A percentile compares a stretch with the other conserved stretches of the same genome.
Evolutionary conservation across 2,113 vertebrate species (phyloP).

Genomic region (Megaceryle maxima): DNA sequence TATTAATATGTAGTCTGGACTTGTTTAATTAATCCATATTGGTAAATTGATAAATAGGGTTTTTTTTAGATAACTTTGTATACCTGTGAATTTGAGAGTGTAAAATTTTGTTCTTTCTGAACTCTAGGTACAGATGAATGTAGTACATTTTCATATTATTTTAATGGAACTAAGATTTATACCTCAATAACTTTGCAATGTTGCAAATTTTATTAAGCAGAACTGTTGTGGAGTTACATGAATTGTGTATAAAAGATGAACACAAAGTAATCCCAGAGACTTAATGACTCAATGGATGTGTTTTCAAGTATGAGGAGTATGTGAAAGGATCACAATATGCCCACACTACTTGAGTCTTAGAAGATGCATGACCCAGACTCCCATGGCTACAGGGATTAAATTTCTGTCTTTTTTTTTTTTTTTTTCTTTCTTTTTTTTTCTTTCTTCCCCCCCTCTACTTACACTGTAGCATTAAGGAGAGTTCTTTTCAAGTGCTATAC

Average conservation of each 20-base stretch:
- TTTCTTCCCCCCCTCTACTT: not conserved
- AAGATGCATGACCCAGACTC: not conserved
- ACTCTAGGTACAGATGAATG: not conserved
- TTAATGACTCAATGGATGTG: not conserved
- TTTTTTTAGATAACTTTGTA: not conserved
- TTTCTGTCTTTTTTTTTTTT: not conserved
- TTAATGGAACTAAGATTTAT: not conserved
- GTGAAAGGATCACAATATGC: not conserved
- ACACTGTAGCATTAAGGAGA: not conserved
- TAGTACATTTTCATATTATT: not conserved
- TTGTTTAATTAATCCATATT: not conserved
- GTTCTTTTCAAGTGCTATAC: not conserved
- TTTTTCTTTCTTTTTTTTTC: not conserved
- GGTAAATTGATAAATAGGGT: not conserved
- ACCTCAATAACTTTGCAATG: not conserved
- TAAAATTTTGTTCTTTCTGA: not conserved
- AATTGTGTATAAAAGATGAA: not conserved
- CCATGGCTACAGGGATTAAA: not conserved
- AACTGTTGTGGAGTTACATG: not conserved
- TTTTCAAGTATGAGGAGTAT: not conserved
- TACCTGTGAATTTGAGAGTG: not conserved
- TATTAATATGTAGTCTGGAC: not conserved
- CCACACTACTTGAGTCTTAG: not conserved
- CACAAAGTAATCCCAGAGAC: not conserved
- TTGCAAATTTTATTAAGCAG: not conserved